These are phyloP conservation scores for Sinodicranocentrus sp. DNA, from an alignment of 2,888 invertebrate species.

Conservation along the genomic window DNA sequence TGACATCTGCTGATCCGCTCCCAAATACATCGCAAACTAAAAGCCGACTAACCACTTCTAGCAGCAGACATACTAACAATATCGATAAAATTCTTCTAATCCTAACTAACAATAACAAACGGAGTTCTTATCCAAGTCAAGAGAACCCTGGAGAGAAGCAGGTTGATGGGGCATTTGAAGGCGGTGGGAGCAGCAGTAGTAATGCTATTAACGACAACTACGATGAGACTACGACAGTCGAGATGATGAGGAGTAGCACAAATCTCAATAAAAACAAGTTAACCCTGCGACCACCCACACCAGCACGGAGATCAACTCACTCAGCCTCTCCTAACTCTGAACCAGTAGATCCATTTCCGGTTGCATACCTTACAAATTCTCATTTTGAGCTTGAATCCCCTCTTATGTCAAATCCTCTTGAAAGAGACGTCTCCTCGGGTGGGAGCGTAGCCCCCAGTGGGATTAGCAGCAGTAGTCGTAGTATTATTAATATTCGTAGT, in stretches of 20 bases:
- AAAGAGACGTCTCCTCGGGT: neutral
- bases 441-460: neutral
- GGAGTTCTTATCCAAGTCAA: neutral
- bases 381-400: conserved; percentile 27
- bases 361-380: conserved; percentile 37
- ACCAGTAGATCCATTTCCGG: conserved; percentile 35
- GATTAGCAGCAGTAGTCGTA: neutral
- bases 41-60: too few relatives aligned
- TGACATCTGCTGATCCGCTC: neutral
- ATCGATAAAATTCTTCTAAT: conserved; percentile 20
- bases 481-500: neutral
- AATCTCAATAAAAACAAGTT: neutral
- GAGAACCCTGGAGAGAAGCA: neutral
- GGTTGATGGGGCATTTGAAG: neutral
- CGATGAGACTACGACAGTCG: neutral
- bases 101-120: conserved; percentile 28
- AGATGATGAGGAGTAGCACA: neutral
- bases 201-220: too few relatives aligned
- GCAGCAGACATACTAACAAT: conserved; percentile 24
- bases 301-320: neutral
- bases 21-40: too few relatives aligned
- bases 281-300: neutral
- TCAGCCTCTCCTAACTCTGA: neutral
- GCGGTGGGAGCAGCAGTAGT: neutral
- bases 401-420: neutral